phyloP scores from a whole-genome alignment of 1,140 invertebrate species.

The Campodea augens region DNA sequence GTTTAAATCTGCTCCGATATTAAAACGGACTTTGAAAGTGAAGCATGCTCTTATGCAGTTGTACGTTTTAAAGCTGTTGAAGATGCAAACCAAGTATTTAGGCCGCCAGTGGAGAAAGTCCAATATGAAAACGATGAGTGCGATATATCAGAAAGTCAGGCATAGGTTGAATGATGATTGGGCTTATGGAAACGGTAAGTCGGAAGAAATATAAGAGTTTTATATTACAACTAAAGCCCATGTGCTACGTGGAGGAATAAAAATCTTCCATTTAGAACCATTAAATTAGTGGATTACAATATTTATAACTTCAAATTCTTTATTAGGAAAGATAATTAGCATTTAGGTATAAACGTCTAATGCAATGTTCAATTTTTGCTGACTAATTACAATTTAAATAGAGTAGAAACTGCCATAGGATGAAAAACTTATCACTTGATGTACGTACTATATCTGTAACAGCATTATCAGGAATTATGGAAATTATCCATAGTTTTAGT shows the following conservation, averaged over 20 bases:
- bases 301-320: no score
- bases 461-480: no score
- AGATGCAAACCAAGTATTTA: slow-evolving; percentile 99
- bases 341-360: no score
- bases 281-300: neutral
- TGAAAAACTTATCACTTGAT: no score
- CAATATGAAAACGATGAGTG: slow-evolving; percentile 99
- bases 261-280: neutral
- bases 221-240: neutral
- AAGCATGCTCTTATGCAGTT: slow-evolving; percentile 95
- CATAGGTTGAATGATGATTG: slow-evolving; percentile 96
- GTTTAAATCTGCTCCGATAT: slow-evolving; percentile 96
- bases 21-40: slow-evolving; percentile 89
- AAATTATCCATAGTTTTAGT: no score
- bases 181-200: slow-evolving; percentile 89
- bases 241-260: neutral
- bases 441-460: no score
- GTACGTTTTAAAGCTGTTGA: slow-evolving; percentile 91
- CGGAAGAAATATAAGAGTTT: no score
- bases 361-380: no score
- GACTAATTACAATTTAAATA: no score
- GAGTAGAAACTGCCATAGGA: no score
- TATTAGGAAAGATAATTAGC: no score
- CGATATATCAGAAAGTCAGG: slow-evolving; percentile 92
- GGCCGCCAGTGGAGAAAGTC: slow-evolving; percentile 97